Evolutionary conservation across 2,113 vertebrate genomes (phyloP).

Genomic region (Abramis brama): DNA sequence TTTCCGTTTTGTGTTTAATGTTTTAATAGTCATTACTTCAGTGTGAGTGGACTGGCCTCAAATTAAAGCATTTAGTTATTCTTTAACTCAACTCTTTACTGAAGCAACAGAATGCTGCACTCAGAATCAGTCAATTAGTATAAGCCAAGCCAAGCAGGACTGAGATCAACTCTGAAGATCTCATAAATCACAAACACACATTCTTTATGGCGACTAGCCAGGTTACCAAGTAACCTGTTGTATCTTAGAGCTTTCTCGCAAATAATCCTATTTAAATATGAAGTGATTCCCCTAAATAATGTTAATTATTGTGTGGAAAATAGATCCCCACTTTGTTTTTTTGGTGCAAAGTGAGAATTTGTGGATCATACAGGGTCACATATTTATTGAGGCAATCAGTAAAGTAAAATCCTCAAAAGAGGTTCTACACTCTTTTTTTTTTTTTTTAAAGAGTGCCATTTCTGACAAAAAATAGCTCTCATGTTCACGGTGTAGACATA

Average conservation of each 20-base stretch:
- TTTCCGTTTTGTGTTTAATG: neutral
- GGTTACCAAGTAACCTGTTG: slow-evolving; percentile 54
- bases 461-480: neutral
- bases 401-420: neutral
- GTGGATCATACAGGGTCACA: neutral
- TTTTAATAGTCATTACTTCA: neutral
- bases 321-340: neutral
- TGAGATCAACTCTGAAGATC: neutral
- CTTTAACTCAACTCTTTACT: neutral
- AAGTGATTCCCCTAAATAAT: neutral
- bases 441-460: neutral
- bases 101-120: neutral
- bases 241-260: slow-evolving; percentile 24
- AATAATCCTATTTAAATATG: neutral
- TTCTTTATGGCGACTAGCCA: slow-evolving; percentile 26
- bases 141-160: neutral
- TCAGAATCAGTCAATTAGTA: neutral
- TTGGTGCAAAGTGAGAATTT: neutral
- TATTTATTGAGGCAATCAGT: neutral
- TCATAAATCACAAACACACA: neutral
- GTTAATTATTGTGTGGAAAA: too few relatives aligned
- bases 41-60: neutral
- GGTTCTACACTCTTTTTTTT: neutral
- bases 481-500: slow-evolving; percentile 17
- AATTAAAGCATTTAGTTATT: neutral